These are phyloP conservation scores for Caenorhabditis afra DNA, from an alignment of 2,888 invertebrate genomes.

Conservation along the genomic window DNA sequence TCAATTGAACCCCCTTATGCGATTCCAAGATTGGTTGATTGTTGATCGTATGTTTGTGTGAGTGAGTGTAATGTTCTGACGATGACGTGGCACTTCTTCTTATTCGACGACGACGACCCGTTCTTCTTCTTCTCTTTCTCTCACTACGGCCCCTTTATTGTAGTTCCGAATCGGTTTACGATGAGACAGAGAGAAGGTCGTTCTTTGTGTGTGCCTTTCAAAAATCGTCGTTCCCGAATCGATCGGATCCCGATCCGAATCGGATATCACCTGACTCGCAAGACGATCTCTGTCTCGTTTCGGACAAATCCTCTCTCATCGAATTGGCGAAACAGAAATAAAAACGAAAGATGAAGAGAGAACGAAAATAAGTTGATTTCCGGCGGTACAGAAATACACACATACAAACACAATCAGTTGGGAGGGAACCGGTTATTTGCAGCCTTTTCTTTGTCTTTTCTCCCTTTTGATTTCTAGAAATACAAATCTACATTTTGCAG, in stretches of 20 bases:
- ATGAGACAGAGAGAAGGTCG: neutral
- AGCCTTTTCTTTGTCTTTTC: constrained; percentile 10
- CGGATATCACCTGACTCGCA: neutral
- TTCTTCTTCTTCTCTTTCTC: no score
- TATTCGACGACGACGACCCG: no score
- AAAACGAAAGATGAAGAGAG: neutral
- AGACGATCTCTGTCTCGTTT: neutral
- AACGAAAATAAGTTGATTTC: constrained; percentile 12
- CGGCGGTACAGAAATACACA: neutral
- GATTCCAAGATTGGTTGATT: no score
- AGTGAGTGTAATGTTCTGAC: no score
- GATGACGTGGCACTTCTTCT: no score
- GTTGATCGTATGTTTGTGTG: no score
- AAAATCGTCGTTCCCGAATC: constrained; percentile 14
- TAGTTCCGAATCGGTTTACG: neutral
- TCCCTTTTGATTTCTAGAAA: constrained; percentile 2
- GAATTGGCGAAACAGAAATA: no score
- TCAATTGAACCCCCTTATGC: no score
- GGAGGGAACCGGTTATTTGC: constrained; percentile 24
- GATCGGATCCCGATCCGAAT: neutral
- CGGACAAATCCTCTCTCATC: no score
- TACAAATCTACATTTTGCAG: constrained; percentile 32
- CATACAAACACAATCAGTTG: neutral
- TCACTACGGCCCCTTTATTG: no score
- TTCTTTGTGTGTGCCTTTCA: constrained; percentile 15